Evolutionary conservation across 2,888 invertebrate species (phyloP).

Genomic region (Trachelus stipa): DNA sequence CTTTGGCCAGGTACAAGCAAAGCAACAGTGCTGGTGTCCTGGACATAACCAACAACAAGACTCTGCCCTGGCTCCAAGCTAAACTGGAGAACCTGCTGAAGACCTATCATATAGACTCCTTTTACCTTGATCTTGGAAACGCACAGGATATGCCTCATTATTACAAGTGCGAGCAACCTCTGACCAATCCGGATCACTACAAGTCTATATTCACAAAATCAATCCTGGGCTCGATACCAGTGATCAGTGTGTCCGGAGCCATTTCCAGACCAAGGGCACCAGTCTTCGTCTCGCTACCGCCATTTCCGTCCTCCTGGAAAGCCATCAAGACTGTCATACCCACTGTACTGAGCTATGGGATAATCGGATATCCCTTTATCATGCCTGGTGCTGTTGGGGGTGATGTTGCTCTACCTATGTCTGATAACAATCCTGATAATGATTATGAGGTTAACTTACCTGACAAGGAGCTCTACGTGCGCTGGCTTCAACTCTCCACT

Average conservation of each 20-base stretch:
- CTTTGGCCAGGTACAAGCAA: slow-evolving; percentile 84
- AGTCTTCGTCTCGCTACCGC: slow-evolving; percentile 86
- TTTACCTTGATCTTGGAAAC: slow-evolving; percentile 84
- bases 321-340: slow-evolving; percentile 86
- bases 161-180: slow-evolving; percentile 79
- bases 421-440: slow-evolving; percentile 76
- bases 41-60: slow-evolving; percentile 86
- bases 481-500: slow-evolving; percentile 92
- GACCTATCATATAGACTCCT: slow-evolving; percentile 85
- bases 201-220: slow-evolving; percentile 78
- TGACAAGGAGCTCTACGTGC: slow-evolving; percentile 84
- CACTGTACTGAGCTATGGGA: slow-evolving; percentile 86
- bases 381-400: slow-evolving; percentile 96
- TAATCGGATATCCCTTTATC: slow-evolving; percentile 92
- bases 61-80: slow-evolving; percentile 82
- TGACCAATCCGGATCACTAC: slow-evolving; percentile 86
- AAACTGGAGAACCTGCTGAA: slow-evolving; percentile 79
- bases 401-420: slow-evolving; percentile 77
- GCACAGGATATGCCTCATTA: slow-evolving; percentile 89
- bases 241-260: slow-evolving; percentile 88
- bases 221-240: slow-evolving; percentile 73
- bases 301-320: slow-evolving; percentile 89
- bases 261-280: slow-evolving; percentile 85
- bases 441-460: slow-evolving; percentile 83
- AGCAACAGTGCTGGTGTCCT: slow-evolving; percentile 84